A percentile compares a stretch with the other conserved stretches of the same genome.
phyloP scores from a whole-genome alignment of 2,113 vertebrate genomes.

The Girardinichthys multiradiatus region DNA sequence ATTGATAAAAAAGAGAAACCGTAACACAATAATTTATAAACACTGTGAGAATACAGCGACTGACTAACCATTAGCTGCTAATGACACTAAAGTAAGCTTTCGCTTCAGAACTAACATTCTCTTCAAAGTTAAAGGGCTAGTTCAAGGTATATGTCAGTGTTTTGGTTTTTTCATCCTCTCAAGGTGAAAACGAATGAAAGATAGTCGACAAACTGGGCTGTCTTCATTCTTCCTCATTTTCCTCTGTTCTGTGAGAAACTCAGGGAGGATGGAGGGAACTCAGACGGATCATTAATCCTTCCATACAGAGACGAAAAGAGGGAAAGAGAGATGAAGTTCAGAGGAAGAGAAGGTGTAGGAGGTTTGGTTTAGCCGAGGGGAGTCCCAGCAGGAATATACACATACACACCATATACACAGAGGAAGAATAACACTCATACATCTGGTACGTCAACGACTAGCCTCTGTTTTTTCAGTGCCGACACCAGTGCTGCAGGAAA shows the following conservation, averaged over 20 bases:
- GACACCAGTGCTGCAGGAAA: conserved; percentile 58
- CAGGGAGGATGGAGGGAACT: conserved; percentile 58
- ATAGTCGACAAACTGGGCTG: conserved; percentile 43
- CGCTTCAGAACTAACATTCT: not conserved
- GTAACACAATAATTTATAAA: not conserved
- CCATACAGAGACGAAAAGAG: conserved; percentile 21
- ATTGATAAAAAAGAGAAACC: not conserved
- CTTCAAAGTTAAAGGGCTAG: not conserved
- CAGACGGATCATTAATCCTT: conserved; percentile 67
- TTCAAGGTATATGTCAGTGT: conserved; percentile 13
- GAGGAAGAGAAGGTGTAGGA: conserved; percentile 72
- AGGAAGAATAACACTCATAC: conserved; percentile 82
- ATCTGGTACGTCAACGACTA: conserved; percentile 82
- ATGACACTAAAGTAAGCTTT: not conserved
- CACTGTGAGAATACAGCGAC: not conserved
- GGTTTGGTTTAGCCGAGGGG: conserved; percentile 73
- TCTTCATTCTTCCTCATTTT: conserved; percentile 51
- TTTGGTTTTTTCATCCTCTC: conserved; percentile 49
- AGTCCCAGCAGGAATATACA: conserved; percentile 78
- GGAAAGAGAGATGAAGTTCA: conserved; percentile 36
- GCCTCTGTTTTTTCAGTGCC: conserved; percentile 80
- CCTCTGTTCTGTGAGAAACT: conserved; percentile 57
- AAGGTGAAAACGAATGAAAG: conserved; percentile 63
- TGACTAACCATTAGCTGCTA: not conserved
- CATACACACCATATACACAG: conserved; percentile 55